Percentiles rank a stretch among this genome's conserved stretches.
These are phyloP conservation scores for Manduca sexta DNA, from an alignment of 1,140 invertebrate species.

Conservation along the genomic window DNA sequence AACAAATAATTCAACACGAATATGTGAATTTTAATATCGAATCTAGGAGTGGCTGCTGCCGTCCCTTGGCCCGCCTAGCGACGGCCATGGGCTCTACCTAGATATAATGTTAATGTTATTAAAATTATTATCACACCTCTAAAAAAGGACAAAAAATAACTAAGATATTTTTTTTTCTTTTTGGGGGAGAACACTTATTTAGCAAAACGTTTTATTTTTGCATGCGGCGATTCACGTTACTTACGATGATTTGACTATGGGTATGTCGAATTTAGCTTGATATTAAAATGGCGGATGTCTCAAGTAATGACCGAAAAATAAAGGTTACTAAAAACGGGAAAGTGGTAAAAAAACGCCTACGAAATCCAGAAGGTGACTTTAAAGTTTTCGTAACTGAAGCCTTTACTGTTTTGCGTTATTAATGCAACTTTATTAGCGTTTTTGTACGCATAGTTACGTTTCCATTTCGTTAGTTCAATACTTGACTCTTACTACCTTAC, in stretches of 20 bases:
- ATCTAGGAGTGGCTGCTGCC: too few relatives aligned
- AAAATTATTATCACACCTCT: too few relatives aligned
- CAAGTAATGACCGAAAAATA: slow-evolving; percentile 62
- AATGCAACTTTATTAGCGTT: background rate
- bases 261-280: slow-evolving; percentile 19
- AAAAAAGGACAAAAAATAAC: too few relatives aligned
- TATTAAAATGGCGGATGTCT: slow-evolving; percentile 72
- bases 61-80: too few relatives aligned
- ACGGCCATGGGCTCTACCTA: too few relatives aligned
- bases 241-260: background rate
- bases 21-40: too few relatives aligned
- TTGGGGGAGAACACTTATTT: too few relatives aligned
- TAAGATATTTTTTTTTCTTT: too few relatives aligned
- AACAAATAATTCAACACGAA: too few relatives aligned
- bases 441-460: slow-evolving; percentile 4
- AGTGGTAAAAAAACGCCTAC: slow-evolving; percentile 63
- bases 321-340: slow-evolving; percentile 65
- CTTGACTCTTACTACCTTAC: slow-evolving; percentile 70
- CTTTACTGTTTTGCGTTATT: background rate
- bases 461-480: slow-evolving; percentile 21
- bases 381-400: background rate
- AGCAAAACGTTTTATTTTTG: too few relatives aligned
- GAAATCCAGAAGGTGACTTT: slow-evolving; percentile 68
- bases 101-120: too few relatives aligned
- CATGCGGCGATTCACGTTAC: background rate